These are phyloP conservation scores for Rhombomys opimus DNA, from an alignment of 2,113 vertebrate genomes.

Conservation along the genomic window DNA sequence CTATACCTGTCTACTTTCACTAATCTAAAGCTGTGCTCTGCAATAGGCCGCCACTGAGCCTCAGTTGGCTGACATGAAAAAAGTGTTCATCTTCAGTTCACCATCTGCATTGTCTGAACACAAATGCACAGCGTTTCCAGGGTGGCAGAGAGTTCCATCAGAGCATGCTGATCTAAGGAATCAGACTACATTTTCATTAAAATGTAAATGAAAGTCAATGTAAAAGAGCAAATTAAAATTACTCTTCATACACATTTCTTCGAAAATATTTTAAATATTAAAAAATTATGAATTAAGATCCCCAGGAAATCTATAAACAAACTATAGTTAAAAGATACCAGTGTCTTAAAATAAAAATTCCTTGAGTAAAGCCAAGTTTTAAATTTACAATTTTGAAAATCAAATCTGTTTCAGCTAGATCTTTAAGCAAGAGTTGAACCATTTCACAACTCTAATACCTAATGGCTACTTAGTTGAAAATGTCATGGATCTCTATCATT, in stretches of 20 bases:
- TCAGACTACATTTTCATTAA: slow-evolving; percentile 42
- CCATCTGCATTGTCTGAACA: not conserved
- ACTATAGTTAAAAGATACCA: not conserved
- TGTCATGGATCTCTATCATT: not conserved
- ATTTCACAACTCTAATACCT: not conserved
- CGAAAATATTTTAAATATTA: slow-evolving; percentile 37
- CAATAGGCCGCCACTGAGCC: not conserved
- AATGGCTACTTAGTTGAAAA: slow-evolving; percentile 21
- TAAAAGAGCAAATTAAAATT: slow-evolving; percentile 31
- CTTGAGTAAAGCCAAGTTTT: slow-evolving; percentile 14
- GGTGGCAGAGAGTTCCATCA: not conserved
- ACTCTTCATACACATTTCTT: slow-evolving; percentile 27
- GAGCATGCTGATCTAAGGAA: not conserved
- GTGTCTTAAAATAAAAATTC: slow-evolving; percentile 48
- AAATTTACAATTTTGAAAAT: slow-evolving; percentile 35
- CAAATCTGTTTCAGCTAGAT: not conserved
- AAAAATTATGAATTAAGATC: slow-evolving; percentile 38
- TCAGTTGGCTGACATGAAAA: not conserved
- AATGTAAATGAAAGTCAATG: slow-evolving; percentile 39
- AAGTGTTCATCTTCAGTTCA: not conserved
- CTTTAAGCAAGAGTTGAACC: not conserved
- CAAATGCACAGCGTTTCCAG: not conserved
- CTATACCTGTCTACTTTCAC: not conserved
- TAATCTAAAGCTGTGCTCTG: not conserved
- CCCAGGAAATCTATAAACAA: slow-evolving; percentile 9